A percentile compares a stretch with the other conserved stretches of the same genome.
Evolutionary conservation across 2,888 invertebrate species (phyloP).

Genomic region (Andrena minutula): DNA sequence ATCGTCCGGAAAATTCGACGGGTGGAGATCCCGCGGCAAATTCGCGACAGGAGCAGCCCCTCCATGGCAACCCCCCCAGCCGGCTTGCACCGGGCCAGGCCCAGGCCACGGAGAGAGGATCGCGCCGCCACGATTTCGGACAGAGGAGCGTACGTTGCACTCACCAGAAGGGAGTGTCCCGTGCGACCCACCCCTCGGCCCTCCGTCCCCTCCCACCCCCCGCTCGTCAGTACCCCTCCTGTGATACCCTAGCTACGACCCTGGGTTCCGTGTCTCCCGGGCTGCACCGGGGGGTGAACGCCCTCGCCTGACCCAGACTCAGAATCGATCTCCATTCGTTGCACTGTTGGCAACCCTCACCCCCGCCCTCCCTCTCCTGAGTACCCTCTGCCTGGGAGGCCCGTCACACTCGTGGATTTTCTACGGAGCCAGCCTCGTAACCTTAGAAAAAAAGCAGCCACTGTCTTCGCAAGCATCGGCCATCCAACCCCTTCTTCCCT

Average conservation of each 20-base stretch:
- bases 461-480: background rate
- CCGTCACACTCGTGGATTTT: conserved; percentile 73
- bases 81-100: conserved; percentile 7
- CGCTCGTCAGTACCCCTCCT: conserved; percentile 63
- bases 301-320: conserved; percentile 85
- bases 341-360: conserved; percentile 72
- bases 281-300: conserved; percentile 84
- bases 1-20: conserved; percentile 60
- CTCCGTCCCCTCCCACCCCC: conserved; percentile 27
- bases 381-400: conserved; percentile 50
- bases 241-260: conserved; percentile 81
- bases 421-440: conserved; percentile 69
- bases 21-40: conserved; percentile 26
- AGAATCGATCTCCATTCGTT: conserved; percentile 84
- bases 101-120: conserved; percentile 38
- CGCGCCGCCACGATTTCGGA: conserved; percentile 66
- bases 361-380: conserved; percentile 41
- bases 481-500: background rate
- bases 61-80: background rate
- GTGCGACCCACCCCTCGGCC: conserved; percentile 62
- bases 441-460: conserved; percentile 43
- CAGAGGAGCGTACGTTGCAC: conserved; percentile 73
- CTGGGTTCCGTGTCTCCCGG: conserved; percentile 84
- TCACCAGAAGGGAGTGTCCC: conserved; percentile 76
- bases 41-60: conserved; percentile 24